phyloP scores from a whole-genome alignment of 2,888 invertebrate genomes.

The Protophormia terraenovae region DNA sequence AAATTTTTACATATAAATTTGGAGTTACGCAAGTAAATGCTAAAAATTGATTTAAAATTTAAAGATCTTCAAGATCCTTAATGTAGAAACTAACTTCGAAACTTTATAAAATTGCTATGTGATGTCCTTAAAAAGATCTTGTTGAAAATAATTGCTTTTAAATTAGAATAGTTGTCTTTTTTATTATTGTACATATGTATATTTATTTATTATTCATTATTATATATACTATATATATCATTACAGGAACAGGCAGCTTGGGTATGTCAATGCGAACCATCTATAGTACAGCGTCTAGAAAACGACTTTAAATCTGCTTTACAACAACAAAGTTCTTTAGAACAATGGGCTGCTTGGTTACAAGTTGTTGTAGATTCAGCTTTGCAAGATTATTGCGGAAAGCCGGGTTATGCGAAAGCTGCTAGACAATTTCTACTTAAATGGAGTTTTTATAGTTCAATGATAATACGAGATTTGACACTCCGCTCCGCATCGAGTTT shows the following conservation, averaged over 20 bases:
- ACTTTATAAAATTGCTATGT: too few species aligned
- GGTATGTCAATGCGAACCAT: constrained; percentile 97
- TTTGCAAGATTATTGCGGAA: constrained; percentile 93
- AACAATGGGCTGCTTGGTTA: constrained; percentile 99
- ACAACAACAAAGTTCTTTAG: constrained; percentile 95
- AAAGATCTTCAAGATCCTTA: too few species aligned
- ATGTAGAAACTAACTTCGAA: too few species aligned
- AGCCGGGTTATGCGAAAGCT: constrained; percentile 90
- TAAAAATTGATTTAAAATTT: too few species aligned
- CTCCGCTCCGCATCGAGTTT: constrained; percentile 98
- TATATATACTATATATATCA: background rate
- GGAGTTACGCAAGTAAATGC: too few species aligned
- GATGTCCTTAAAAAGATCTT: too few species aligned
- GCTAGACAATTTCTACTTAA: constrained; percentile 96
- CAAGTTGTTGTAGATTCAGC: constrained; percentile 95
- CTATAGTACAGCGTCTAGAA: constrained; percentile 90
- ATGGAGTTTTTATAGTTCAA: constrained; percentile 99
- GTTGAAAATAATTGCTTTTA: too few species aligned
- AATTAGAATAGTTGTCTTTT: too few species aligned
- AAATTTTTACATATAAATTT: too few species aligned
- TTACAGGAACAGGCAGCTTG: constrained; percentile 91
- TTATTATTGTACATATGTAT: too few species aligned
- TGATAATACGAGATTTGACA: constrained; percentile 98
- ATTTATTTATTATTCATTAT: background rate
- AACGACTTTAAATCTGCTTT: constrained; percentile 96